Percentiles rank a stretch among this genome's conserved stretches.
phyloP scores from a whole-genome alignment of 2,797 vertebrate genomes.

The Cichlasoma orientale region DNA sequence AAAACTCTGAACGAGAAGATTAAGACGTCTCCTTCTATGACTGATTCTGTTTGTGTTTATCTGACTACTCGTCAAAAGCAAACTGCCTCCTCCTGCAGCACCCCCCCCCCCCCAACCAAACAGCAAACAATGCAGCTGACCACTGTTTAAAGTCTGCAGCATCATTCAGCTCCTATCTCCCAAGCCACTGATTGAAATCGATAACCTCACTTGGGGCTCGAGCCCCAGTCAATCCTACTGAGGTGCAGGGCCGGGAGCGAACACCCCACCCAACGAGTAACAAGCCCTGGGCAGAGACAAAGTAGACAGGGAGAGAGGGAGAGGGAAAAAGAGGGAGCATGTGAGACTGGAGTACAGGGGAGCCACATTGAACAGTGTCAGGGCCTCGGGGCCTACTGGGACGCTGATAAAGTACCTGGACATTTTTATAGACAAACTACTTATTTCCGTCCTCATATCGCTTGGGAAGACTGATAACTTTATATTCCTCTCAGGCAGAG shows the following conservation, averaged over 20 bases:
- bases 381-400: constrained; percentile 78
- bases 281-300: constrained; percentile 68
- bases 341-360: constrained; percentile 55
- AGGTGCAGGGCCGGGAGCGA: constrained; percentile 51
- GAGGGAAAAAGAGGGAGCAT: constrained; percentile 25
- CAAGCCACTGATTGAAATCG: constrained; percentile 76
- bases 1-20: constrained; percentile 33
- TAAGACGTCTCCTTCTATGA: constrained; percentile 45
- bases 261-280: constrained; percentile 68
- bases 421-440: constrained; percentile 89
- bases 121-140: constrained; percentile 62
- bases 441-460: constrained; percentile 84
- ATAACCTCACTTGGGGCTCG: constrained; percentile 74
- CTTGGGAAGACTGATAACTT: constrained; percentile 85
- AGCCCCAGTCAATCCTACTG: constrained; percentile 71
- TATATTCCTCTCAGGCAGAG: constrained; percentile 82
- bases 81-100: constrained; percentile 48
- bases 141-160: constrained; percentile 70
- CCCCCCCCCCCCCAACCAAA: constrained; percentile 20
- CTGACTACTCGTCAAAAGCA: constrained; percentile 55
- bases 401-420: constrained; percentile 86
- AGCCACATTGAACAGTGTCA: constrained; percentile 77
- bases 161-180: constrained; percentile 74
- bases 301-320: constrained; percentile 53
- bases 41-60: constrained; percentile 58